Percentiles rank a stretch among this genome's conserved stretches.
These are phyloP conservation scores for Pitta sordida DNA, from an alignment of 2,113 vertebrate species.

Conservation along the genomic window DNA sequence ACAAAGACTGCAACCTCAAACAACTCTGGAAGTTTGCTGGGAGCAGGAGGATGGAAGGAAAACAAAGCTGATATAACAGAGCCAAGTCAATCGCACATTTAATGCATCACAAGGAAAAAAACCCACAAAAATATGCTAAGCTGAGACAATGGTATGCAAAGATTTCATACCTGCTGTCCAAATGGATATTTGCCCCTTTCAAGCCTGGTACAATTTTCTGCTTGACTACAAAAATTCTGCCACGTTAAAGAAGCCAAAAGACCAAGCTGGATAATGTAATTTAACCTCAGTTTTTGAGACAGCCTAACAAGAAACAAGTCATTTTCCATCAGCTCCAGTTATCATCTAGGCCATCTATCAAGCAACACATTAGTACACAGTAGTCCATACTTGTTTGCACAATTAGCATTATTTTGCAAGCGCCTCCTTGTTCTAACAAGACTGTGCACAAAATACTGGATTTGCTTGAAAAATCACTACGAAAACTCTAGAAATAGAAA, in stretches of 20 bases:
- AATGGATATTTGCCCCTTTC: not conserved
- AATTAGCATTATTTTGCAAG: not conserved
- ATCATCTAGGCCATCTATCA: not conserved
- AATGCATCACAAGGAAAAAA: not conserved
- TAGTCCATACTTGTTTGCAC: not conserved
- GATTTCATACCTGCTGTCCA: not conserved
- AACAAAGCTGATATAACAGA: not conserved
- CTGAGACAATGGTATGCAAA: not conserved
- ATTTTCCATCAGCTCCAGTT: not conserved
- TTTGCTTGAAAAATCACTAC: not conserved
- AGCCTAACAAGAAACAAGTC: not conserved
- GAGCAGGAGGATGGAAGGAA: not conserved
- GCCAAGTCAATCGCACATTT: not conserved
- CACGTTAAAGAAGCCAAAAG: not conserved
- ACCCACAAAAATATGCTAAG: not conserved
- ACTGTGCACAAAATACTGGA: not conserved
- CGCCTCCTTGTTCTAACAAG: not conserved
- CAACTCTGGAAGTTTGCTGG: not conserved
- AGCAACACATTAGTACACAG: not conserved
- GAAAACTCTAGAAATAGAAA: not conserved
- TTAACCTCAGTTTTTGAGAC: not conserved
- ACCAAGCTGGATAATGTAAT: not conserved
- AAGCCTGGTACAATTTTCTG: not conserved
- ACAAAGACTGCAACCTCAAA: not conserved
- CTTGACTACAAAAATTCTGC: not conserved